Evolutionary conservation across 2,113 vertebrate species (phyloP).

Genomic region (Acanthisitta chloris): DNA sequence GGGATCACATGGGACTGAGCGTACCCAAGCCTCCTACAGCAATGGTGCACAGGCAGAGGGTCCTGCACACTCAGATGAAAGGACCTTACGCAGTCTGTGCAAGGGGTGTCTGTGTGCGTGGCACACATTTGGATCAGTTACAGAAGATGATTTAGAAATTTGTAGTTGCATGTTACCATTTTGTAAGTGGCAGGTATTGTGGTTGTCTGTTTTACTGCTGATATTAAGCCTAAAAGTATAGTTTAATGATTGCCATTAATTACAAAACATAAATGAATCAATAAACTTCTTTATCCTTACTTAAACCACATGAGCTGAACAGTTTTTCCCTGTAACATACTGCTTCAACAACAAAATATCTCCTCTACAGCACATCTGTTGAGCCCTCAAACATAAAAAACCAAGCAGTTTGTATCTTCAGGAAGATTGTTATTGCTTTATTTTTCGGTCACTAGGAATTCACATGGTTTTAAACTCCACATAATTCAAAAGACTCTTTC

Average conservation of each 20-base stretch:
- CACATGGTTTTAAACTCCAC: background rate
- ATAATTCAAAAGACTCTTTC: conserved; percentile 2
- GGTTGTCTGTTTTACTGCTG: background rate
- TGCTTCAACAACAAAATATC: background rate
- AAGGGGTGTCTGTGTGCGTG: background rate
- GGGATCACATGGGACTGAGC: background rate
- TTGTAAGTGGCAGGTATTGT: background rate
- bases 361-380: background rate
- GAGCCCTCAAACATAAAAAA: background rate
- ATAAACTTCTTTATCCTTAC: background rate
- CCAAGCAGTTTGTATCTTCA: background rate
- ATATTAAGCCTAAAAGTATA: background rate
- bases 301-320: background rate
- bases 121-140: background rate
- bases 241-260: background rate
- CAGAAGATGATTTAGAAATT: background rate
- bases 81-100: background rate
- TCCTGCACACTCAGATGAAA: background rate
- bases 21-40: background rate
- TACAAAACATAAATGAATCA: background rate
- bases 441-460: background rate
- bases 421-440: background rate
- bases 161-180: background rate
- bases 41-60: fast-evolving
- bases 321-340: background rate